Evolutionary conservation across 2,888 invertebrate species (phyloP).

Genomic region (Norana najaformis): DNA sequence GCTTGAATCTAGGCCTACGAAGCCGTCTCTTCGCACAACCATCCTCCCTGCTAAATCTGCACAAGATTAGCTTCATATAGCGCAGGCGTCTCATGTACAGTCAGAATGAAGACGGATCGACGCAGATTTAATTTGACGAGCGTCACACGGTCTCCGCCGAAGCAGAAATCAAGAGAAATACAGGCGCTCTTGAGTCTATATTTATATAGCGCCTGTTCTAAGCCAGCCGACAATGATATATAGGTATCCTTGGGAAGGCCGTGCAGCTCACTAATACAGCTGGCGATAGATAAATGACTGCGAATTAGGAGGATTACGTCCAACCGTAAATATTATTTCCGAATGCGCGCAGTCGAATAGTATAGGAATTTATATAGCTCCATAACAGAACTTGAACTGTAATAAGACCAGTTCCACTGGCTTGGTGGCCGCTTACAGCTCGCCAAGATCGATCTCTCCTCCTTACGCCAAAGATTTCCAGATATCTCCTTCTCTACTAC

Average conservation of each 20-base stretch:
- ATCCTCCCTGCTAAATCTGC: constrained; percentile 5
- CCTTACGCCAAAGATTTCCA: too few species aligned
- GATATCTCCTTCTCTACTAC: too few species aligned
- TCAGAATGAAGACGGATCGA: background rate
- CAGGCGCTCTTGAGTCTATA: background rate
- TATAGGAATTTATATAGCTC: background rate
- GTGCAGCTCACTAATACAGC: background rate
- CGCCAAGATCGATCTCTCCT: too few species aligned
- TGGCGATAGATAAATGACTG: background rate
- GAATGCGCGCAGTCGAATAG: background rate
- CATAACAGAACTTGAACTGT: background rate
- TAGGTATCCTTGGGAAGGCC: background rate
- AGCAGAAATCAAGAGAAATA: background rate
- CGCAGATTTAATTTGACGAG: constrained; percentile 6
- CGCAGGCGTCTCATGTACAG: background rate
- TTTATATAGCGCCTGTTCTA: background rate
- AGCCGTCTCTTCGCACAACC: background rate
- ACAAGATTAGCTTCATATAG: background rate
- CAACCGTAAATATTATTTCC: background rate
- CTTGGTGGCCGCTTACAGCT: too few species aligned
- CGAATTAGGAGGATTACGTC: background rate
- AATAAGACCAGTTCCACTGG: too few species aligned
- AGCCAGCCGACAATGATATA: background rate
- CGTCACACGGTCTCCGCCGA: background rate
- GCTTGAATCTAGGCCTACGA: background rate